phyloP scores from a whole-genome alignment of 53 echinoderm and acorn worm species.

The Holothuria scabra region DNA sequence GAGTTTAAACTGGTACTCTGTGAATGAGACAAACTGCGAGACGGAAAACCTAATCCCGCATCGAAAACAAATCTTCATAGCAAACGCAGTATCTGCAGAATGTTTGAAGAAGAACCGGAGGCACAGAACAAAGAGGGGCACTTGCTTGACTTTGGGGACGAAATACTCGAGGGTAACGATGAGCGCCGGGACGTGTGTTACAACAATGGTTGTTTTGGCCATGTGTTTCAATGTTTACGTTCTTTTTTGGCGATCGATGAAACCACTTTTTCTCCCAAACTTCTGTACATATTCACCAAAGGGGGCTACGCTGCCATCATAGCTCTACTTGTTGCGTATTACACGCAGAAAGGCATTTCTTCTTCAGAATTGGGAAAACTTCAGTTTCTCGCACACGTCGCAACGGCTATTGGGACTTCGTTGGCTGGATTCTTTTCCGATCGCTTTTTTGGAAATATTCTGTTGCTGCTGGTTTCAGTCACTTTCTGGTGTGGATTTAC shows the following conservation, averaged over 20 bases:
- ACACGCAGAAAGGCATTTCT: conserved; percentile 58
- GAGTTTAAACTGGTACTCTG: conserved; percentile 7
- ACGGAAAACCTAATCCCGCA: neutral
- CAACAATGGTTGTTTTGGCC: conserved; percentile 18
- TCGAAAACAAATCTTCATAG: conserved; percentile 17
- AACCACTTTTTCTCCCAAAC: conserved; percentile 65
- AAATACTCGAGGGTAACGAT: neutral
- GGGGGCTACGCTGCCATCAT: conserved; percentile 73
- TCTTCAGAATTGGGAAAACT: conserved; percentile 67
- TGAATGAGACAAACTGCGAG: neutral
- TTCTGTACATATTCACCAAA: conserved; percentile 72
- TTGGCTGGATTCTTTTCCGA: conserved; percentile 70
- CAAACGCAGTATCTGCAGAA: conserved; percentile 27
- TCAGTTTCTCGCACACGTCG: conserved; percentile 54
- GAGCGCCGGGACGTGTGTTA: neutral
- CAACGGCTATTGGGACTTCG: conserved; percentile 58
- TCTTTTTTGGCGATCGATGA: conserved; percentile 45
- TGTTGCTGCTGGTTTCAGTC: conserved; percentile 26
- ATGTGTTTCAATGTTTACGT: neutral
- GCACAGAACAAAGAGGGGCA: conserved; percentile 17
- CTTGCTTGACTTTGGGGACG: neutral
- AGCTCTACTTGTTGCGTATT: conserved; percentile 59
- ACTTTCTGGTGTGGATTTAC: conserved; percentile 4
- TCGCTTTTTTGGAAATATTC: conserved; percentile 37
- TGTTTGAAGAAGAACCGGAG: conserved; percentile 13